These are phyloP conservation scores for Platyscapa corneri DNA, from an alignment of 1,140 invertebrate genomes.

Conservation along the genomic window DNA sequence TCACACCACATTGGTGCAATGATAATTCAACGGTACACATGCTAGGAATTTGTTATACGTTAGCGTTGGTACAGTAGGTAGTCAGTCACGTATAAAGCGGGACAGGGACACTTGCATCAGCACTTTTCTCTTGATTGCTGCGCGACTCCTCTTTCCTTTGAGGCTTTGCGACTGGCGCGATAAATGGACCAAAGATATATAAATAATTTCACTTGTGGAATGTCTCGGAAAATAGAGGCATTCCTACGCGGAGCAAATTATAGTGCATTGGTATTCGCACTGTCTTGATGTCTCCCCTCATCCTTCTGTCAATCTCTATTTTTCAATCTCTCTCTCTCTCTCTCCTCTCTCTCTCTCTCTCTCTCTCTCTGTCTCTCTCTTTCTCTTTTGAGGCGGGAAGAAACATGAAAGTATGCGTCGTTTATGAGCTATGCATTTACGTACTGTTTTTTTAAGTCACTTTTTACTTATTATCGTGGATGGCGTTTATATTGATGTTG, in stretches of 20 bases:
- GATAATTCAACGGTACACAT: constrained; percentile 31
- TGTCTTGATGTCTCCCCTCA: too few relatives aligned
- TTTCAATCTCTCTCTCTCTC: not conserved
- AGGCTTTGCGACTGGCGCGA: not conserved
- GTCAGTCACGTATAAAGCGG: constrained; percentile 19
- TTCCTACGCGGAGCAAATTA: constrained; percentile 13
- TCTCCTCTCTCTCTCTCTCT: not conserved
- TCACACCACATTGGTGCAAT: constrained; percentile 19
- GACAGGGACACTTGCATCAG: not conserved
- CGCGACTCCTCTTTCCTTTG: not conserved
- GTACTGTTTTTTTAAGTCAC: not conserved
- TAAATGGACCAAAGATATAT: not conserved
- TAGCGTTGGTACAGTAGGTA: not conserved
- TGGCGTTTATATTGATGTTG: not conserved
- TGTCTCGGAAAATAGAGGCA: not conserved
- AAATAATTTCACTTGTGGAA: not conserved
- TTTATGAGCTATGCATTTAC: constrained; percentile 15
- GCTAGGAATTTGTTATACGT: constrained; percentile 36
- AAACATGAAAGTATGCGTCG: constrained; percentile 20
- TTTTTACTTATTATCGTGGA: not conserved
- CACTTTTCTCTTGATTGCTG: not conserved
- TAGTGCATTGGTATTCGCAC: not conserved
- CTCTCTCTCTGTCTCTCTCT: not conserved
- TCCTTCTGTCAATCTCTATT: too few relatives aligned
- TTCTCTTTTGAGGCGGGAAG: not conserved